Evolutionary conservation across 2,113 vertebrate genomes (phyloP), one percentile per base, ranked within the genome.

Genomic region (Oreochromis aureus): DNA sequence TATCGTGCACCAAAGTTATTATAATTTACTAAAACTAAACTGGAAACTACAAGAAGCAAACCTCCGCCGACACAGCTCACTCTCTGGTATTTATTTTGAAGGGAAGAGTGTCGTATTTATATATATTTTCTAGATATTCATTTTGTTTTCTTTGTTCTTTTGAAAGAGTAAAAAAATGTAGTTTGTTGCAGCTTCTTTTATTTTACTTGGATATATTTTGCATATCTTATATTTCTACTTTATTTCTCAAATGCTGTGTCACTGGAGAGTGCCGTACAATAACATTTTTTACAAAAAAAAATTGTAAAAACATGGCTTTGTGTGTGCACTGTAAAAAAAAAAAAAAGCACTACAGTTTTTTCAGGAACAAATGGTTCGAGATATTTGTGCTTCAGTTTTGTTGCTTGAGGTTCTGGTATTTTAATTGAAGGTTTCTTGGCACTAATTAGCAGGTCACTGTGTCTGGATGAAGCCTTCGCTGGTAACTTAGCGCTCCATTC

Each of bases 41-140:
- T 73, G 39, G 39, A 71, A 44, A 44, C 18, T 71, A 44, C 39
- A 71, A 44, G 12, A 15, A 71, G 66, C 10, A 66, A 63, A 63
- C 16, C 59, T 63, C 32, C 3, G 1, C 3, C 1, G 0, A 36
- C 16, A 36, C 32, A 66, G 32, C 18, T 36, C 32, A 66, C 32
- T 36, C 61, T n/a, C 18, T 3, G 61, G 10, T 12, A 36, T 66
- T 66, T n/a, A 66, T 63, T 66, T 66, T n/a, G 2, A 66, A 66
- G 32, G 61, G 0, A n/a, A 66, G 61, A n/a, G 0, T 36, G 10
- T 36, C 10, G 6, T 66, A 66, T 36, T 63, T 19, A 34, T 34
- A 63, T 36, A 19, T 1, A 36, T 63, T 3, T 66, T 12, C 18
- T 36, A n/a, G 2, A 36, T 2, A 36, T 66, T 66, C 1, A 12